phyloP scores from a whole-genome alignment of 2,888 invertebrate genomes.

The Meliscaeva auricollis region DNA sequence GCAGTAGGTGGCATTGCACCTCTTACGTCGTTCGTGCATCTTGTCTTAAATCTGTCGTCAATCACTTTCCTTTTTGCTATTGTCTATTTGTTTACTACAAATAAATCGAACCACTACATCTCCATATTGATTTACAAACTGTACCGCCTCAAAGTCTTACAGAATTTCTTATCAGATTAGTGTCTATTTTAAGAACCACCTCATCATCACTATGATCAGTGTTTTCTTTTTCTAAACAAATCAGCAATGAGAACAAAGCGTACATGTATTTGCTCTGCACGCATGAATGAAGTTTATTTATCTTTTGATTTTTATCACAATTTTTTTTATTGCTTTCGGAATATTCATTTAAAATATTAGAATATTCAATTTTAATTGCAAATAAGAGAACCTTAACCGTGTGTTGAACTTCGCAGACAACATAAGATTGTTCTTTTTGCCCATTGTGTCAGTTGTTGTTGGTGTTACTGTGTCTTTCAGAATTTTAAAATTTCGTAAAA shows the following conservation, averaged over 20 bases:
- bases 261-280: background rate
- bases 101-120: constrained; percentile 34
- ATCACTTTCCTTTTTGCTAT: background rate
- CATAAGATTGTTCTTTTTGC: constrained; percentile 12
- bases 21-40: background rate
- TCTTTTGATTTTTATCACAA: constrained; percentile 36
- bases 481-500: constrained; percentile 21
- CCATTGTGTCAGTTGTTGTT: constrained; percentile 15
- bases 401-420: constrained; percentile 46
- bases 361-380: constrained; percentile 12
- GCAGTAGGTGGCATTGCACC: no score
- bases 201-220: constrained; percentile 43
- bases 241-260: background rate
- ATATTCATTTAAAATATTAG: background rate
- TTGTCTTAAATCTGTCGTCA: background rate
- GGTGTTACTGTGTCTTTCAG: constrained; percentile 11
- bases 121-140: constrained; percentile 25
- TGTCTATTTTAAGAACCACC: constrained; percentile 59
- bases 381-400: constrained; percentile 13
- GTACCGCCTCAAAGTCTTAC: constrained; percentile 31
- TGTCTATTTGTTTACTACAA: constrained; percentile 12
- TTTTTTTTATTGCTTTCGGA: background rate
- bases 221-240: constrained; percentile 6
- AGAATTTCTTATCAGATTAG: constrained; percentile 57
- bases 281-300: constrained; percentile 32